phyloP scores from a whole-genome alignment of 1,140 invertebrate species.

The Diploscapter pachys region DNA sequence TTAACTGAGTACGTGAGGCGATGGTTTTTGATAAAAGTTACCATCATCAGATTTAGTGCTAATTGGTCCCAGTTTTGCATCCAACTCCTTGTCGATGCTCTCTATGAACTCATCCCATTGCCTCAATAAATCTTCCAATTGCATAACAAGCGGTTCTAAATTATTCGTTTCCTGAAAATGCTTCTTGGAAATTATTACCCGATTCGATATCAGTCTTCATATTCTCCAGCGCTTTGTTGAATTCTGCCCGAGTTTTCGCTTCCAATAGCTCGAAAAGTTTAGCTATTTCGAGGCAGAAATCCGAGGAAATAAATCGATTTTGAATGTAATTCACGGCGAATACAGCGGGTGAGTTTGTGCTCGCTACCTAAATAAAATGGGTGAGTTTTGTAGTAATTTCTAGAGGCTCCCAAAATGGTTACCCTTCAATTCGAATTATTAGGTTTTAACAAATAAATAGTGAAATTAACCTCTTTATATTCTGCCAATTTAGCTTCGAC shows the following conservation, averaged over 20 bases:
- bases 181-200: neutral
- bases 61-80: constrained; percentile 16
- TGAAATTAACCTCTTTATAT: constrained; percentile 20
- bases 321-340: constrained; percentile 30
- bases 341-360: constrained; percentile 19
- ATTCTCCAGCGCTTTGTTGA: constrained; percentile 11
- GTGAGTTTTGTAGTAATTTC: too few relatives aligned
- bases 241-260: constrained; percentile 15
- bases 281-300: constrained; percentile 27
- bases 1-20: neutral
- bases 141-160: constrained; percentile 8
- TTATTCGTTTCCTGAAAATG: neutral
- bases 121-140: constrained; percentile 7
- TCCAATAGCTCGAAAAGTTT: constrained; percentile 15
- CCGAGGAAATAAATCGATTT: constrained; percentile 21
- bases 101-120: constrained; percentile 6
- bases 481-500: constrained; percentile 26
- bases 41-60: constrained; percentile 4
- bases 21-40: neutral
- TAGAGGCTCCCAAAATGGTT: neutral
- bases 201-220: constrained; percentile 5
- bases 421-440: neutral
- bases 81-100: constrained; percentile 25
- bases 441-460: neutral
- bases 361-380: constrained; percentile 1